phyloP scores from a whole-genome alignment of 2,888 invertebrate species.

The Synanthedon andrenaeformis region DNA sequence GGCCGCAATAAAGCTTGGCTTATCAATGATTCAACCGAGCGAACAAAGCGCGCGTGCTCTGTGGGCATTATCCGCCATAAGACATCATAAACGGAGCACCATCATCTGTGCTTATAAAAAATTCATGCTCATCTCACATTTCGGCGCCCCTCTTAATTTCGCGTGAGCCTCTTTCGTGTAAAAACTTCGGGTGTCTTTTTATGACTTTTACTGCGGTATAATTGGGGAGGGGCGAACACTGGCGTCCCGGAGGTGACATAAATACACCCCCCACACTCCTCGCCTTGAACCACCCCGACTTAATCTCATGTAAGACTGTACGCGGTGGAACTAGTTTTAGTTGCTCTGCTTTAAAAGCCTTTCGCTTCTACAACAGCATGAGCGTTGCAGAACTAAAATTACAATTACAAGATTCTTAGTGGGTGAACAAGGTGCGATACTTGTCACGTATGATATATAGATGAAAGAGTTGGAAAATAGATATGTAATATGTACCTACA shows the following conservation, averaged over 20 bases:
- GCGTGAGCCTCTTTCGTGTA: constrained; percentile 67
- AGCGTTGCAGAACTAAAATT: too few relatives aligned
- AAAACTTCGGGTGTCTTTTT: constrained; percentile 72
- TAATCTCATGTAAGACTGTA: constrained; percentile 66
- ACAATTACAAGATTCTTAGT: too few relatives aligned
- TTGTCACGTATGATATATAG: constrained; percentile 3
- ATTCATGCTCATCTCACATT: constrained; percentile 71
- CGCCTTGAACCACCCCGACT: constrained; percentile 49
- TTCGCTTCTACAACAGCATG: constrained; percentile 17
- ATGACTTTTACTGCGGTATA: constrained; percentile 72
- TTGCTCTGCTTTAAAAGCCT: too few relatives aligned
- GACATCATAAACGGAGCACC: constrained; percentile 69
- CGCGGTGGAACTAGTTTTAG: constrained; percentile 37
- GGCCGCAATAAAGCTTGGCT: constrained; percentile 51
- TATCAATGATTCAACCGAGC: constrained; percentile 62
- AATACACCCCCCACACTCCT: constrained; percentile 55
- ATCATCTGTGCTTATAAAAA: constrained; percentile 70
- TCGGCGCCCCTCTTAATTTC: constrained; percentile 71
- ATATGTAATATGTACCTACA: not conserved
- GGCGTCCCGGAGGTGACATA: constrained; percentile 69
- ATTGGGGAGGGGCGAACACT: constrained; percentile 67
- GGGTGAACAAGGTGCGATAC: not conserved
- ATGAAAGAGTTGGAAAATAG: not conserved
- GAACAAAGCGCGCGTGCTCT: constrained; percentile 61
- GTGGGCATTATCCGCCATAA: constrained; percentile 63